These are phyloP conservation scores for Merodon equestris DNA, from an alignment of 2,888 invertebrate species.

Conservation along the genomic window DNA sequence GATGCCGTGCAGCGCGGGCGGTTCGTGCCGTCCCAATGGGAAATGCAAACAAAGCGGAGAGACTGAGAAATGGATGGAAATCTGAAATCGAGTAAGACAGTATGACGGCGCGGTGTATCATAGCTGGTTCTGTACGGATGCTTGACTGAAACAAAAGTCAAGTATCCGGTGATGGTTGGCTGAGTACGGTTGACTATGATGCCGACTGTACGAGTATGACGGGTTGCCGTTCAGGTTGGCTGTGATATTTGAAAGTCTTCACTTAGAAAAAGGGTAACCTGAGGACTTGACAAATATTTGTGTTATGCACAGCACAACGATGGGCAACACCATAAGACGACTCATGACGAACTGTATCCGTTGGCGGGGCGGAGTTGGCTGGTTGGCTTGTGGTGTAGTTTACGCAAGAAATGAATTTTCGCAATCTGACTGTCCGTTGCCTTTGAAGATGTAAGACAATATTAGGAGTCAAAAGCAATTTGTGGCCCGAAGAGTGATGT, in stretches of 20 bases:
- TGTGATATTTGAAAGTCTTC: constrained; percentile 53
- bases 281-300: constrained; percentile 62
- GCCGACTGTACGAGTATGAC: constrained; percentile 9
- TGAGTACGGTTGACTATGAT: constrained; percentile 20
- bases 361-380: neutral
- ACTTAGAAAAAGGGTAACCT: constrained; percentile 50
- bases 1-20: constrained; percentile 25
- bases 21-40: constrained; percentile 1
- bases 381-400: constrained; percentile 8
- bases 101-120: constrained; percentile 1
- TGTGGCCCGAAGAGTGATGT: neutral
- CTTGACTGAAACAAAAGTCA: constrained; percentile 43
- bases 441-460: constrained; percentile 1
- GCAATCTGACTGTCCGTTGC: neutral
- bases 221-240: no score
- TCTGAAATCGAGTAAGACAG: neutral
- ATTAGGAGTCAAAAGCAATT: constrained; percentile 1
- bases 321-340: constrained; percentile 5
- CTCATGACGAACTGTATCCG: neutral
- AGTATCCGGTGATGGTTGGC: constrained; percentile 32
- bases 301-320: constrained; percentile 18
- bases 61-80: no score
- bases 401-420: constrained; percentile 8
- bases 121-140: constrained; percentile 31
- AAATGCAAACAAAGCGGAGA: constrained; percentile 38